Evolutionary conservation across 2,113 vertebrate species (phyloP).

Genomic region (Corapipo altera): DNA sequence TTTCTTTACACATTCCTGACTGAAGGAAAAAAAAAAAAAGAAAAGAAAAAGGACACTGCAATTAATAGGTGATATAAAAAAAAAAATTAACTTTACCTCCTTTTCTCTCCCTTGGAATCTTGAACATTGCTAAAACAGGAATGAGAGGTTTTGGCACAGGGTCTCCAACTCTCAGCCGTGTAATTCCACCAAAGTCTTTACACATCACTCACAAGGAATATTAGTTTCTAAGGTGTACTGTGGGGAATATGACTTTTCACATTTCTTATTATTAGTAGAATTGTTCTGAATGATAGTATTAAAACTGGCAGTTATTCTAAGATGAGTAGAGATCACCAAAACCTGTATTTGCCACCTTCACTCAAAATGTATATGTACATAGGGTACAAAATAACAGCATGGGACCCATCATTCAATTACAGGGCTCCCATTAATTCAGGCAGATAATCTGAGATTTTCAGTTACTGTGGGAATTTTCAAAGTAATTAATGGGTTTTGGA

Average conservation of each 20-base stretch:
- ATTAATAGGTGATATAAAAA: neutral
- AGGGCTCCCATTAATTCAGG: conserved; percentile 48
- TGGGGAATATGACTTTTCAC: neutral
- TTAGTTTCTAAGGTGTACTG: neutral
- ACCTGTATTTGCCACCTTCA: neutral
- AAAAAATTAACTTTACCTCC: neutral
- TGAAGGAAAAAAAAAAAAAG: neutral
- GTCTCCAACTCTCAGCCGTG: neutral
- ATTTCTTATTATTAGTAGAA: neutral
- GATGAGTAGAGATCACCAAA: neutral
- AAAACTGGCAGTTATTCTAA: neutral
- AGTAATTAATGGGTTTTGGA: conserved; percentile 59
- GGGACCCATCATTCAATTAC: conserved; percentile 29
- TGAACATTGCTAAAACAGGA: neutral
- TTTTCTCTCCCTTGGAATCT: neutral
- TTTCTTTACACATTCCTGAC: neutral
- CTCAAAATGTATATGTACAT: neutral
- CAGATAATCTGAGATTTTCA: conserved; percentile 64
- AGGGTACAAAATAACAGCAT: conserved; percentile 52
- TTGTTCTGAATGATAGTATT: neutral
- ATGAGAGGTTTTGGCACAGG: neutral
- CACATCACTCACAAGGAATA: neutral
- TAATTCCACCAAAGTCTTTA: neutral
- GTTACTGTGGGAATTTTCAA: conserved; percentile 62
- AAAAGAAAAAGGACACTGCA: neutral